These are phyloP conservation scores for Drosophila vallismaia DNA, from an alignment of 2,888 invertebrate genomes.

Conservation along the genomic window DNA sequence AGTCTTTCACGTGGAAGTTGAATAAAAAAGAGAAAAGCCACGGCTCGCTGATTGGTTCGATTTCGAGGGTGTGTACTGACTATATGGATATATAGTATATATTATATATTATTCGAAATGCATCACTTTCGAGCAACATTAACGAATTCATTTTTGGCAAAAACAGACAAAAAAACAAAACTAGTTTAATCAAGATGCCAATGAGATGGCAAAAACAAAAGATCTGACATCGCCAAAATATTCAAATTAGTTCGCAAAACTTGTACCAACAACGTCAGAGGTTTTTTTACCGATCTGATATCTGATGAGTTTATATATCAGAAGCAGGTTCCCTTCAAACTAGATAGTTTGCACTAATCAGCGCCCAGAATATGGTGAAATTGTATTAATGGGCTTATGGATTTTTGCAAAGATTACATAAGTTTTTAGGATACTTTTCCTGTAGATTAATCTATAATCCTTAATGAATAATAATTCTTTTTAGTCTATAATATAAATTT, in stretches of 20 bases:
- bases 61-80: constrained; percentile 38
- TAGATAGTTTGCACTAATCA: constrained; percentile 6
- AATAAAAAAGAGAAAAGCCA: background rate
- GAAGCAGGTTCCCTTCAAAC: constrained; percentile 18
- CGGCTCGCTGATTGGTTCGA: constrained; percentile 27
- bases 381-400: background rate
- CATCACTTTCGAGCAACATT: background rate
- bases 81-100: background rate
- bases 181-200: constrained; percentile 30
- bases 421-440: background rate
- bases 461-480: too few species aligned
- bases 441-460: too few species aligned
- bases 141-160: constrained; percentile 3
- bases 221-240: constrained; percentile 12
- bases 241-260: constrained; percentile 25
- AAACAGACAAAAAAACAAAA: constrained; percentile 13
- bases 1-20: background rate
- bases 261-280: constrained; percentile 12
- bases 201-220: constrained; percentile 18
- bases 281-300: constrained; percentile 1
- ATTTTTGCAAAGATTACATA: background rate
- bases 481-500: too few species aligned
- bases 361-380: background rate
- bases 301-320: constrained; percentile 6
- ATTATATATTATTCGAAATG: background rate